Evolutionary conservation across 2,113 vertebrate genomes (phyloP), one percentile per base, ranked within the genome.

Genomic region (Myotis yumanensis): DNA sequence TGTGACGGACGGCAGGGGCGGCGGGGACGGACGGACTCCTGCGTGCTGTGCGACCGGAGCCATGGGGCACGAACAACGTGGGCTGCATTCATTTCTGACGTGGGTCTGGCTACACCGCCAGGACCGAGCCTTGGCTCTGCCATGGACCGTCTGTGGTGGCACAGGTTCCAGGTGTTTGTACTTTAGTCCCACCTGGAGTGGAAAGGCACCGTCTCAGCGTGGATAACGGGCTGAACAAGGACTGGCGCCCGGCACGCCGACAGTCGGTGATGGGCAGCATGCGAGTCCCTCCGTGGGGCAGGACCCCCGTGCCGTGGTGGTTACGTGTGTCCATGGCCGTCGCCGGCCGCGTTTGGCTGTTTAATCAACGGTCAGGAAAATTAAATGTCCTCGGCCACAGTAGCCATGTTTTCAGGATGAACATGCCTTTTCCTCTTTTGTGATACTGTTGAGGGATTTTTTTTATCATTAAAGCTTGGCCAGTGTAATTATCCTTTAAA

Each of bases 31-130:
- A 59, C 22, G 43, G 37, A 32, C 30, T 82, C 37, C 5, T 73
- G 66, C 35, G 32, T 59, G 22, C 66, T 25, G 4, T 9, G 51
- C 72, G 32, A 82, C 30, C 46, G 4, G 3, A 5, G 71, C n/a
- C 17, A 66, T 1, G 3, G 22, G n/a, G 72, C 14, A 4, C 25
- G 4, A 5, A 15, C 0, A 15, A 0, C 7, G 6, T 32, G 30
- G 52, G 14, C 25, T 30, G 14, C 5, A 1, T 66, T 46, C 62
- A 84, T 30, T 40, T 79, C 68, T 89, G 68, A 23, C 22, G 35
- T 8, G 48, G 8, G 15, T 73, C 75, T 79, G 62, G 52, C 30
- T 17, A 6, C 88, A 51, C 32, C 35, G 30, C 25, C 4, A 52
- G 8, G 15, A 14, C 46, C 52, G 11, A 84, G 8, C 35, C n/a